Conservation (phyloP, 2,113 vertebrate species). For the Zosterops lateralis region DNA sequence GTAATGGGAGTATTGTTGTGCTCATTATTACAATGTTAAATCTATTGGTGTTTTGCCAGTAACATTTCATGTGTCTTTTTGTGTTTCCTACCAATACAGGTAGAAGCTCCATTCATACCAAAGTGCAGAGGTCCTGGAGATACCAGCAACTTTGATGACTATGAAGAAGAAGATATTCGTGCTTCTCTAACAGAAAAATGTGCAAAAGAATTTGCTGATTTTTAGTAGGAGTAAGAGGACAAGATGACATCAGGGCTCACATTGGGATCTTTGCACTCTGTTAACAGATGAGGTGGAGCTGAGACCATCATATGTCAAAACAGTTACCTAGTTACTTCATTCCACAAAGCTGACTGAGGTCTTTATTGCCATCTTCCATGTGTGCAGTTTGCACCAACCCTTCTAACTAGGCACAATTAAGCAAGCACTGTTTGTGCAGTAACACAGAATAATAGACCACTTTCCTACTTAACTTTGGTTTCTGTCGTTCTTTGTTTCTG, state of each 20-base stretch:
- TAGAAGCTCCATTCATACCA: slow-evolving; percentile 98
- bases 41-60: neutral
- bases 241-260: slow-evolving; percentile 81
- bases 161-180: slow-evolving; percentile 96
- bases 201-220: slow-evolving; percentile 96
- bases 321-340: slow-evolving; percentile 90
- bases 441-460: slow-evolving; percentile 86
- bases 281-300: slow-evolving; percentile 85
- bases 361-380: slow-evolving; percentile 87
- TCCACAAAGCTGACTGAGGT: slow-evolving; percentile 90
- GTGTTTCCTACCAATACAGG: slow-evolving; percentile 65
- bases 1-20: neutral
- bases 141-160: slow-evolving; percentile 99
- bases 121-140: slow-evolving; percentile 99
- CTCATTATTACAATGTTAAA: neutral
- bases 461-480: slow-evolving; percentile 74
- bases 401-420: slow-evolving; percentile 87
- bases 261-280: slow-evolving; percentile 89
- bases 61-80: neutral
- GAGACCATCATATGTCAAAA: slow-evolving; percentile 84
- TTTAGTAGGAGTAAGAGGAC: slow-evolving; percentile 82
- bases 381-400: slow-evolving; percentile 87
- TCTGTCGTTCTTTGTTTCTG: slow-evolving; percentile 70
- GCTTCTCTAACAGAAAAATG: slow-evolving; percentile 98
- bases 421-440: slow-evolving; percentile 85